phyloP scores from a whole-genome alignment of 2,113 vertebrate species.

The Melanerpes aurifrons region DNA sequence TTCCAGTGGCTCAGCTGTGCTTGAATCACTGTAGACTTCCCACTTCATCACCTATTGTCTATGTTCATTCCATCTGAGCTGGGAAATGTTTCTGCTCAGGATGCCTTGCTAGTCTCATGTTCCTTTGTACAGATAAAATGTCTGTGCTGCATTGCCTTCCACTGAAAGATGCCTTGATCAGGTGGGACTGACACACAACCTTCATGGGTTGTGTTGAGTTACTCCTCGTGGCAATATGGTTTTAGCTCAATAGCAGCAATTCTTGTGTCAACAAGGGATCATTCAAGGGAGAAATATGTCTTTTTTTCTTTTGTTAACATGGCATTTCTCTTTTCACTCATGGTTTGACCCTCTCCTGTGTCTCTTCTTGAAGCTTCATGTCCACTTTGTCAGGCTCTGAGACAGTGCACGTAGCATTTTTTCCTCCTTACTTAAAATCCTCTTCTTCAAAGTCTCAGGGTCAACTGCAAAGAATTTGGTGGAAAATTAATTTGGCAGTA shows the following conservation, averaged over 20 bases:
- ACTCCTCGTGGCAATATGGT: background rate
- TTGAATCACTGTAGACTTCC: background rate
- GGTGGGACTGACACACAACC: background rate
- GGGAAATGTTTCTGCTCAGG: background rate
- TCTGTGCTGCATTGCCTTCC: background rate
- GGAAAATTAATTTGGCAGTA: background rate
- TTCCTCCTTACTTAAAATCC: background rate
- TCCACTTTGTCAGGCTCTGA: background rate
- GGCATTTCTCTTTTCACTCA: background rate
- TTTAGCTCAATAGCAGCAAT: background rate
- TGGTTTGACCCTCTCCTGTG: background rate
- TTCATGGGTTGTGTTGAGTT: background rate
- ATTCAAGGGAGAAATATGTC: background rate
- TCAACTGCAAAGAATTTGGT: background rate
- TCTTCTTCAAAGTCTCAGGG: background rate
- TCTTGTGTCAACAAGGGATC: background rate
- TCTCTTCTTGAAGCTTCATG: background rate
- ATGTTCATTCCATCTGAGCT: background rate
- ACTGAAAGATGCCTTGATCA: background rate
- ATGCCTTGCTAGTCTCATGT: background rate
- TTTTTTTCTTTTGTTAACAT: background rate
- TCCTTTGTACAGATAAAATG: background rate
- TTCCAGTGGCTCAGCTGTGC: background rate
- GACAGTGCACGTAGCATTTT: background rate
- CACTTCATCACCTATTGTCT: fast-evolving